phyloP scores from a whole-genome alignment of 2,113 vertebrate species.

The Pteropus alecto region DNA sequence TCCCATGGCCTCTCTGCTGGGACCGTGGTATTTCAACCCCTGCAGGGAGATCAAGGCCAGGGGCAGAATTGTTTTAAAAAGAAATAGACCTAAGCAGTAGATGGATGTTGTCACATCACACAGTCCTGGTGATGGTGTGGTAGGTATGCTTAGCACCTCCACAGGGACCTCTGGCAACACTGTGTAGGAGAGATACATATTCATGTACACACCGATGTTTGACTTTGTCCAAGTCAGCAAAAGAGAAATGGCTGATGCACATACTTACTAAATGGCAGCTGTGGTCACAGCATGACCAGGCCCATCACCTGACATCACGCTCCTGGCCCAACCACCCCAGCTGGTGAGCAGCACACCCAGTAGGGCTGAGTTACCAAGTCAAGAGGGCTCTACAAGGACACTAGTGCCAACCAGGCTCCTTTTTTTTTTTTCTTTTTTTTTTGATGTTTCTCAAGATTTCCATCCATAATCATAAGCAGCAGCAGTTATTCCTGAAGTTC shows the following conservation, averaged over 20 bases:
- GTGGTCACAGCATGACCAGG: not conserved
- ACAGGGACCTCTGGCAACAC: not conserved
- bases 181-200: too few relatives aligned
- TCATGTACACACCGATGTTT: not conserved
- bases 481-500: too few relatives aligned
- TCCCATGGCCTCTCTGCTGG: not conserved
- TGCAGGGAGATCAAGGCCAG: not conserved
- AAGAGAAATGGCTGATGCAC: not conserved
- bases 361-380: not conserved
- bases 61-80: not conserved
- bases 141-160: not conserved
- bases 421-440: not conserved
- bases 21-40: not conserved
- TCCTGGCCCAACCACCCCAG: not conserved
- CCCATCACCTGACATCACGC: not conserved
- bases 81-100: not conserved
- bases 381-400: not conserved
- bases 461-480: not conserved
- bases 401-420: not conserved
- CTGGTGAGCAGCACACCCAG: too few relatives aligned
- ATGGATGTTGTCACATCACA: not conserved
- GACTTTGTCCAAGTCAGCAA: not conserved
- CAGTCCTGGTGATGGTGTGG: not conserved
- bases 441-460: not conserved
- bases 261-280: not conserved